A percentile compares a stretch with the other conserved stretches of the same genome.
Conservation (phyloP, 2,888 invertebrate genomes). For the Hirtodrosophila duncani region DNA sequence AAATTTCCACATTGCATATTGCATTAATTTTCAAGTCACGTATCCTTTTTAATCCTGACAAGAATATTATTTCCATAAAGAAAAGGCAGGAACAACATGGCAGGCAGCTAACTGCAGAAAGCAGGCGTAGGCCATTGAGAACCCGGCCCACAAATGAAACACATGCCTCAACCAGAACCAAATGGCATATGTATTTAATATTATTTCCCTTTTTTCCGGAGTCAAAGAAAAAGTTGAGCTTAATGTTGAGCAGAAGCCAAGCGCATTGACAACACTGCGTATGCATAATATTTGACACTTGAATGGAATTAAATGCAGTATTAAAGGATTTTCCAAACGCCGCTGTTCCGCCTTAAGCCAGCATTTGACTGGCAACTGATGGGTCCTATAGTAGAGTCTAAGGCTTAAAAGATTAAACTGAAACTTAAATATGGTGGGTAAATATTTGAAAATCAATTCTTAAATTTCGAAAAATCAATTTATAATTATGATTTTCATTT, state of each 20-base stretch:
- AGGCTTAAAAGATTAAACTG: no score
- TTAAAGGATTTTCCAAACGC: constrained; percentile 34
- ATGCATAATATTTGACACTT: constrained; percentile 34
- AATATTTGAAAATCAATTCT: no score
- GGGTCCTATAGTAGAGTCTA: no score
- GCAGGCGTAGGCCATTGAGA: constrained; percentile 55
- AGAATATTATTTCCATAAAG: constrained; percentile 78
- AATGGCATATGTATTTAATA: constrained; percentile 63
- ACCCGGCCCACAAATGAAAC: no score
- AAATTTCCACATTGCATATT: constrained; percentile 53
- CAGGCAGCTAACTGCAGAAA: constrained; percentile 41
- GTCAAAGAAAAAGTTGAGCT: constrained; percentile 9
- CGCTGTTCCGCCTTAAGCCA: no score
- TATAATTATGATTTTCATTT: no score
- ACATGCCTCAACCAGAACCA: constrained; percentile 35
- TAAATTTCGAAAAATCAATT: no score
- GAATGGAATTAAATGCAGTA: no score
- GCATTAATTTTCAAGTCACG: constrained; percentile 77
- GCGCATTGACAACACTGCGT: constrained; percentile 26
- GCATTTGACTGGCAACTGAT: no score
- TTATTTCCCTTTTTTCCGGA: constrained; percentile 23
- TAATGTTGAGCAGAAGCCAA: constrained; percentile 25
- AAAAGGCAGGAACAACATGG: no score
- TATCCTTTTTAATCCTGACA: constrained; percentile 79
- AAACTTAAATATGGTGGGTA: no score